Percentiles rank a stretch among this genome's conserved stretches.
Conservation (phyloP, 2,113 vertebrate species). For the Ascaphus truei region DNA sequence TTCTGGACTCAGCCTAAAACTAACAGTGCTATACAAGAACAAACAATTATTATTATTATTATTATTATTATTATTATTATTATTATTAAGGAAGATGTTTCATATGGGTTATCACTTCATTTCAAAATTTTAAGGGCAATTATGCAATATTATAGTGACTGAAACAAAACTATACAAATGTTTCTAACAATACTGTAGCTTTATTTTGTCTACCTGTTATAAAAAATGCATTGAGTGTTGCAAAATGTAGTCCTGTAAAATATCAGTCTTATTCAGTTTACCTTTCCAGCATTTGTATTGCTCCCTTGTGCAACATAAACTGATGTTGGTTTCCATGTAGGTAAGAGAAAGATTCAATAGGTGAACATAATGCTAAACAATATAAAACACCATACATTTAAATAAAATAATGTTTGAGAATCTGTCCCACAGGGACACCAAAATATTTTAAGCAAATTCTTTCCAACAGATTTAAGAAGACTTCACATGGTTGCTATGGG, state of each 20-base stretch:
- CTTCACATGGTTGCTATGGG: not conserved
- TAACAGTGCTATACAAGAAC: too few species aligned
- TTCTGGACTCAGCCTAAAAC: too few species aligned
- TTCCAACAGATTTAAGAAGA: not conserved
- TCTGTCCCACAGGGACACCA: not conserved
- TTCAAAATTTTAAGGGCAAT: too few species aligned
- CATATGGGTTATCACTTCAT: too few species aligned
- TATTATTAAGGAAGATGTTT: too few species aligned
- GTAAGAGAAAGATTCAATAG: not conserved
- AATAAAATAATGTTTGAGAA: constrained; percentile 1
- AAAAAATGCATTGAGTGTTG: not conserved
- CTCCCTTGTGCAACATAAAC: not conserved
- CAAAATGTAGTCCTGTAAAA: not conserved
- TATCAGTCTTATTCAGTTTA: not conserved
- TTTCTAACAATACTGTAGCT: too few species aligned
- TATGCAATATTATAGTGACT: too few species aligned
- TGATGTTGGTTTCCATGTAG: not conserved
- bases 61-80: too few species aligned
- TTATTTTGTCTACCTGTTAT: not conserved
- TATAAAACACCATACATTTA: constrained; percentile 8
- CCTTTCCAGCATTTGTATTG: not conserved
- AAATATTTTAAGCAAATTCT: constrained; percentile 6
- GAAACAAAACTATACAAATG: too few species aligned
- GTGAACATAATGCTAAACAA: not conserved
- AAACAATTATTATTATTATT: too few species aligned